These are phyloP conservation scores for Menura novaehollandiae DNA, from an alignment of 2,113 vertebrate genomes.

Conservation along the genomic window DNA sequence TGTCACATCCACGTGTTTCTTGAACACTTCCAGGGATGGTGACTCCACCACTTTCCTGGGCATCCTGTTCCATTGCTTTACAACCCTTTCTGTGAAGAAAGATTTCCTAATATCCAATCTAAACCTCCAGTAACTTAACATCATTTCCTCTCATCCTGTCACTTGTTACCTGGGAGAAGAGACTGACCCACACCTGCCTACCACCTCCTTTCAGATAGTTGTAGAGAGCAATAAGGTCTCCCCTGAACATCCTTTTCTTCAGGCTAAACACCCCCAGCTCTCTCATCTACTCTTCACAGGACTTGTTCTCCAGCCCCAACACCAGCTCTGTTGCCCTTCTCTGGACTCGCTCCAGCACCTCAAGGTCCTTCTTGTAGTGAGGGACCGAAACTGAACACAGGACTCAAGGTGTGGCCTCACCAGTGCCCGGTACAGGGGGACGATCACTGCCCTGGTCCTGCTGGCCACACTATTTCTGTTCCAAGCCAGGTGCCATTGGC, in stretches of 20 bases:
- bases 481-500: background rate
- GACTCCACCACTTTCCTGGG: background rate
- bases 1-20: background rate
- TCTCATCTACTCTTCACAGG: background rate
- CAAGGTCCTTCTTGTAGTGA: background rate
- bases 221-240: background rate
- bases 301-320: background rate
- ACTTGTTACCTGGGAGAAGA: background rate
- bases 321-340: background rate
- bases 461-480: background rate
- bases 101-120: background rate
- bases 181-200: background rate
- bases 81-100: background rate
- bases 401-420: rapidly evolving
- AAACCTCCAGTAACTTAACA: background rate
- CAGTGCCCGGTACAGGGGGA: rapidly evolving
- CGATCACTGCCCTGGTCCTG: background rate
- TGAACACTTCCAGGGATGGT: background rate
- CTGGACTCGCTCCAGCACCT: background rate
- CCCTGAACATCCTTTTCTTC: background rate
- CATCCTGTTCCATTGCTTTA: background rate
- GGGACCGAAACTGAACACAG: no score
- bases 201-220: background rate
- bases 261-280: background rate
- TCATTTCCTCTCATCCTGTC: background rate